Evolutionary conservation across 1,140 invertebrate genomes (phyloP), one percentile per base, ranked within the genome.

Genomic region (Phthorimaea operculella): DNA sequence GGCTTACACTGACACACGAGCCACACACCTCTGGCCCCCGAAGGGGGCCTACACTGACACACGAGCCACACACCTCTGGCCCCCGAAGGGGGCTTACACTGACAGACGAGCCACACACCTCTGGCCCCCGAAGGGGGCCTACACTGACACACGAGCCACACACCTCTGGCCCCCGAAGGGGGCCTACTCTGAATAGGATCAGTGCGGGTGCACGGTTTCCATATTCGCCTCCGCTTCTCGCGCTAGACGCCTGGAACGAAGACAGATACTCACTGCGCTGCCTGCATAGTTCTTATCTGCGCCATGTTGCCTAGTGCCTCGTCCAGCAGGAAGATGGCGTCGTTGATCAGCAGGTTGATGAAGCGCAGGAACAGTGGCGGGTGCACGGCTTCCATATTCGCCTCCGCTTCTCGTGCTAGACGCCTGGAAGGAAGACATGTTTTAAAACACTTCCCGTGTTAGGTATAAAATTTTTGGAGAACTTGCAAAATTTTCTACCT

Each of bases 291-390:
- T 51, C 90, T 89, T 42, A 96, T 88, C 70, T 95, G 92, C 28
- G 93, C 89, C 91, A 96, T 93, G 73, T 95, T 94, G 0, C 90
- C 87, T 4, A 98, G 86, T 0, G 95, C 95, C 81, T 98, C 96
- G 76, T 98, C 96, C 55, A 98, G 78, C 4, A 99, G 80, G 80
- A 95, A 98, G 15, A 97, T 96, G 51, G 96, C 96, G 88, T 98
- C 97, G 76, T 99, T 99, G 73, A 98, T 97, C 2, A 98, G 85
- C 45, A 98, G 86, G 88, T 98, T 98, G 15, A 98, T 91, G 77
- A 99, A 99, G 53, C 96, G 88, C 42, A 99, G 86, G 80, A 98
- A 98, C 47, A 98, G 78, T 1, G 97, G 97, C 10, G 96, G 93
- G 61, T 93, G 91, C 4, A 95, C 92, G 7, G 91, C 93, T 79